Conservation (phyloP, 2,113 vertebrate genomes). For the Syngnathus floridae region DNA sequence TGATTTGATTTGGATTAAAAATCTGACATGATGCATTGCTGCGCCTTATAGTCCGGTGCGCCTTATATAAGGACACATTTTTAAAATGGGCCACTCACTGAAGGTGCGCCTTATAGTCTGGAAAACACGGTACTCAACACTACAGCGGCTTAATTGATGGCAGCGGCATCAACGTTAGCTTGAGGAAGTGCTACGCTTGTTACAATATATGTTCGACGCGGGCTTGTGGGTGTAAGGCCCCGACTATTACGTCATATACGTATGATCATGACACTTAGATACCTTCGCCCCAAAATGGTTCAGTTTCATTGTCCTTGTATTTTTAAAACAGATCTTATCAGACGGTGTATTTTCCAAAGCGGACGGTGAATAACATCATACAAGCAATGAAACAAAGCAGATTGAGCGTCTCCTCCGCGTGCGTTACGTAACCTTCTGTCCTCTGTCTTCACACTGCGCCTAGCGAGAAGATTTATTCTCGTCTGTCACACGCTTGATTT, state of each 20-base stretch:
- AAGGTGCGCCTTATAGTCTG: no score
- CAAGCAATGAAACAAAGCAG: background rate
- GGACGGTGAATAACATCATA: background rate
- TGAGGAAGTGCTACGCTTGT: background rate
- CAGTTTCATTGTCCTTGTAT: background rate
- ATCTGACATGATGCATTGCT: no score
- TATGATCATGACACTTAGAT: background rate
- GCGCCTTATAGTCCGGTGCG: no score
- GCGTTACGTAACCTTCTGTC: conserved; percentile 27
- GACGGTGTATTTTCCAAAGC: background rate
- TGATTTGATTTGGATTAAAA: no score
- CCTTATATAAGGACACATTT: no score
- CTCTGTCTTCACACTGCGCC: conserved; percentile 16
- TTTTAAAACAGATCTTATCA: background rate
- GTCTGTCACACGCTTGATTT: conserved; percentile 37
- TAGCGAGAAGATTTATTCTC: conserved; percentile 19
- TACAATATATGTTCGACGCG: background rate
- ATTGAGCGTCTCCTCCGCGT: conserved; percentile 3
- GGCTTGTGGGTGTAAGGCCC: background rate
- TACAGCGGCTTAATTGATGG: background rate
- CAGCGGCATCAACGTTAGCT: background rate
- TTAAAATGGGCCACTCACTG: no score
- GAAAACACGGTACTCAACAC: no score
- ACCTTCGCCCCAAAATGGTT: background rate
- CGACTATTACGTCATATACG: no score